Evolutionary conservation across 2,888 invertebrate species (phyloP).

Genomic region (Tetrapedia diversipes): DNA sequence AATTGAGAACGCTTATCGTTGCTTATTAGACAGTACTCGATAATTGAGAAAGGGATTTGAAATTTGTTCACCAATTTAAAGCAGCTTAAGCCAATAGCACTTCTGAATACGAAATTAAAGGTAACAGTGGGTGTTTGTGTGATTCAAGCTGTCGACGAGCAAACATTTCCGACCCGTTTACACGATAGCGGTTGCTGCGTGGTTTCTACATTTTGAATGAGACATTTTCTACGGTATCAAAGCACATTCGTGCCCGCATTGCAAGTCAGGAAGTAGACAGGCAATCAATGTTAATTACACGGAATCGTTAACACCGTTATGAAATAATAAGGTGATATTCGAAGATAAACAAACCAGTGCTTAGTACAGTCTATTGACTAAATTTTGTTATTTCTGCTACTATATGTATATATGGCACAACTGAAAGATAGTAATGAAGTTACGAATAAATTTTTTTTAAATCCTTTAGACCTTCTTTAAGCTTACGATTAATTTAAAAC

Average conservation of each 20-base stretch:
- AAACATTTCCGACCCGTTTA: slow-evolving; percentile 20
- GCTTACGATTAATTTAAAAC: too few relatives aligned
- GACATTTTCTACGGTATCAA: slow-evolving; percentile 28
- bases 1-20: not conserved
- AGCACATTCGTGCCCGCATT: slow-evolving; percentile 12
- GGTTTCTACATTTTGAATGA: slow-evolving; percentile 29
- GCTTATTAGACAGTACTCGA: not conserved
- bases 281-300: slow-evolving; percentile 8
- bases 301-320: not conserved
- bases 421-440: too few relatives aligned
- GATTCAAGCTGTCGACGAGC: slow-evolving; percentile 15
- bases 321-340: slow-evolving; percentile 10
- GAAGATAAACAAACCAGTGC: not conserved
- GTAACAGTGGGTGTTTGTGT: slow-evolving; percentile 1
- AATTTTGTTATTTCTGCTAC: too few relatives aligned
- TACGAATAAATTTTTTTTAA: too few relatives aligned
- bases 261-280: not conserved
- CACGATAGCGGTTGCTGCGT: not conserved
- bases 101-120: slow-evolving; percentile 3
- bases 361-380: too few relatives aligned
- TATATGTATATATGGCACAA: too few relatives aligned
- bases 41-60: not conserved
- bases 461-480: too few relatives aligned
- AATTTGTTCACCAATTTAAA: not conserved
- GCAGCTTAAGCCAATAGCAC: not conserved